Percentiles rank a stretch among this genome's conserved stretches.
Evolutionary conservation across 2,797 vertebrate genomes (phyloP).

Genomic region (Acanthornis magna): DNA sequence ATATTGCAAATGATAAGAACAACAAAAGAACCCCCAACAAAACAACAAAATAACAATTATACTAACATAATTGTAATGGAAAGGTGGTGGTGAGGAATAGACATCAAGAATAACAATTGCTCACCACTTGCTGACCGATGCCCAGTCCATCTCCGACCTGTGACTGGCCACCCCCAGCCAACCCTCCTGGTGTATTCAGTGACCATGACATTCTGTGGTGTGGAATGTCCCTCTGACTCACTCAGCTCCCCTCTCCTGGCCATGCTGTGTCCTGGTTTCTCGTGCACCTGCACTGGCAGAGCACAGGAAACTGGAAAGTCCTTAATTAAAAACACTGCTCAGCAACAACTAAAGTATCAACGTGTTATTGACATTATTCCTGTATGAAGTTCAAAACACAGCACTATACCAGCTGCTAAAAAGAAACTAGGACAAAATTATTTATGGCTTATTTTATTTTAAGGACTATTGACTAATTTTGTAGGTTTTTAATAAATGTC

Average conservation of each 20-base stretch:
- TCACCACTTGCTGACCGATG: too few relatives aligned
- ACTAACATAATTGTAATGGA: not conserved
- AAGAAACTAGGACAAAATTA: not conserved
- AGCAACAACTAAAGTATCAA: not conserved
- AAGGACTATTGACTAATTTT: not conserved
- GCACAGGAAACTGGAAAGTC: not conserved
- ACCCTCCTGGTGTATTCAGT: not conserved
- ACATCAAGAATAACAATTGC: not conserved
- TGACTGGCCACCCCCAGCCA: not conserved
- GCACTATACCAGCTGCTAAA: not conserved
- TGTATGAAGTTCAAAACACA: not conserved
- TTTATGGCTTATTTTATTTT: not conserved
- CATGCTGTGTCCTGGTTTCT: not conserved
- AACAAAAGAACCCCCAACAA: accelerated
- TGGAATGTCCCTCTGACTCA: not conserved
- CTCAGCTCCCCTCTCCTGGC: not conserved
- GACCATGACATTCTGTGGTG: not conserved
- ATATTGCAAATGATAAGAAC: not conserved
- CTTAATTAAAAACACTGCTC: too few relatives aligned
- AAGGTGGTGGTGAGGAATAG: not conserved
- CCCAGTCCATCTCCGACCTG: not conserved
- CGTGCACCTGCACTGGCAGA: not conserved
- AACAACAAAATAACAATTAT: not conserved
- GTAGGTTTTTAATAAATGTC: not conserved
- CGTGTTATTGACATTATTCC: not conserved